A percentile compares a stretch with the other conserved stretches of the same genome.
These are phyloP conservation scores for Limonius californicus DNA, from an alignment of 1,140 invertebrate species.

Conservation along the genomic window DNA sequence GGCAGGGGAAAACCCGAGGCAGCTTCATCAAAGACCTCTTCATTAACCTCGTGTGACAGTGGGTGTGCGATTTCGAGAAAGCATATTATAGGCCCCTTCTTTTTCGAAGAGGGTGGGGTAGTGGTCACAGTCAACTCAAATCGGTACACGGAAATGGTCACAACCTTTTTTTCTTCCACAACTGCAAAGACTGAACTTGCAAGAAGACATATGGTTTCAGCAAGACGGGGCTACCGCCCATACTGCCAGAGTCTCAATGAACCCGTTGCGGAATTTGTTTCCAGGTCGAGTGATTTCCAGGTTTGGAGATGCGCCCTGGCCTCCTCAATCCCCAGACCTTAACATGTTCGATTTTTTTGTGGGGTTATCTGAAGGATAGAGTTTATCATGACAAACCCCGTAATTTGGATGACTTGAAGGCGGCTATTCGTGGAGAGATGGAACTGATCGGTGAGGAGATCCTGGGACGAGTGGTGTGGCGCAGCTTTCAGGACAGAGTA, in stretches of 20 bases:
- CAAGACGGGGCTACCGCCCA: slow-evolving; percentile 35
- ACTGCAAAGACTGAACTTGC: too few species aligned
- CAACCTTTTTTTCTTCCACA: too few species aligned
- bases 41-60: slow-evolving; percentile 25
- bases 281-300: slow-evolving; percentile 33
- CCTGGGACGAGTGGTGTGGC: too few species aligned
- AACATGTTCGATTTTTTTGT: slow-evolving; percentile 35
- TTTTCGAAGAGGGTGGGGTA: slow-evolving; percentile 13
- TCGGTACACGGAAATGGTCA: too few species aligned
- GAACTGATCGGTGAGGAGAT: background rate
- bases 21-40: slow-evolving; percentile 22
- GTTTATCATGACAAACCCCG: slow-evolving; percentile 27
- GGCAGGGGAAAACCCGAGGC: slow-evolving; percentile 26
- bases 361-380: slow-evolving; percentile 34
- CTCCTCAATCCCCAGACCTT: slow-evolving; percentile 5
- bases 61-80: slow-evolving; percentile 9
- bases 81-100: slow-evolving; percentile 23
- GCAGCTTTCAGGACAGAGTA: too few species aligned
- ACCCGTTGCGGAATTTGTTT: slow-evolving; percentile 27
- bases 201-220: slow-evolving; percentile 9
- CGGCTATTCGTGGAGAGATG: background rate
- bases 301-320: slow-evolving; percentile 21
- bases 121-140: background rate
- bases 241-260: slow-evolving; percentile 32
- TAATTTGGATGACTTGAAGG: background rate